Conservation (phyloP, 2,797 vertebrate genomes). For the Iguana delicatissima region DNA sequence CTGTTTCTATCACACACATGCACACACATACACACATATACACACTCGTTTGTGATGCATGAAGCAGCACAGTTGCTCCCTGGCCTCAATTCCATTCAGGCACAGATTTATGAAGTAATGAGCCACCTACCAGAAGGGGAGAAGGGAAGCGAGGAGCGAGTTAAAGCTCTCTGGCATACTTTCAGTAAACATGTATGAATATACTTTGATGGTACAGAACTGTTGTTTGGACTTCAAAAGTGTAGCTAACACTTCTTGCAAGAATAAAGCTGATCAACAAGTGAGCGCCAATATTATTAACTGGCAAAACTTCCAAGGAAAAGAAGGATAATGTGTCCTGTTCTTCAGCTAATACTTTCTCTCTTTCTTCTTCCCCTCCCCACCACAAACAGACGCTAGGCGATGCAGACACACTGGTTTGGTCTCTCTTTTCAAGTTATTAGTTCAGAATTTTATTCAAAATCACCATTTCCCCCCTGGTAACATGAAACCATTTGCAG, state of each 20-base stretch:
- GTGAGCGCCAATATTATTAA: conserved; percentile 24
- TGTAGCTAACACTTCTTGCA: conserved; percentile 53
- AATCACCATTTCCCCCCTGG: not conserved
- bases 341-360: not conserved
- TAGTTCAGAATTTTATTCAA: not conserved
- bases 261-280: conserved; percentile 40
- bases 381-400: not conserved
- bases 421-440: not conserved
- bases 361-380: too few species aligned
- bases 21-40: not conserved
- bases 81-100: conserved; percentile 71
- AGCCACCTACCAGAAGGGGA: conserved; percentile 71
- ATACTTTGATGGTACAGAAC: conserved; percentile 60
- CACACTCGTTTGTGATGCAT: conserved; percentile 67
- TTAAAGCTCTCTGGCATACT: conserved; percentile 66
- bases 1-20: conserved; percentile 62
- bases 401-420: not conserved
- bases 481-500: not conserved
- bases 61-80: conserved; percentile 73
- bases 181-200: conserved; percentile 70
- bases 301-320: conserved; percentile 28
- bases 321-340: not conserved
- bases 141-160: conserved; percentile 54
- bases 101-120: conserved; percentile 81
- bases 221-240: conserved; percentile 51